phyloP scores from a whole-genome alignment of 1,140 invertebrate genomes.

The Drosophila nigromelanica region DNA sequence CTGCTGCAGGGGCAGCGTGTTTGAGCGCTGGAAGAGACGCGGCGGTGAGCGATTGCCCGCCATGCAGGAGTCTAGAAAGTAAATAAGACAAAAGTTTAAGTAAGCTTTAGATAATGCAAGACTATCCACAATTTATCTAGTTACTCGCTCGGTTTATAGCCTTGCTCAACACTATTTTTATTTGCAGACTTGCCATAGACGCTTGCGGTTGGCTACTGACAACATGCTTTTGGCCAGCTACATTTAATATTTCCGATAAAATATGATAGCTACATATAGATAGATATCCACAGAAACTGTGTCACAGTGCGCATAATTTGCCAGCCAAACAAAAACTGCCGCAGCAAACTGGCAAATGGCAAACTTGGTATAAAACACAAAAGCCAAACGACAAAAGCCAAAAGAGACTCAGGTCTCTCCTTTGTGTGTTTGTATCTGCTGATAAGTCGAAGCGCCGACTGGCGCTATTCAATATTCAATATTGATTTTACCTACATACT shows the following conservation, averaged over 20 bases:
- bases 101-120: background rate
- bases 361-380: conserved; percentile 10
- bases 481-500: conserved; percentile 65
- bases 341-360: background rate
- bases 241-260: conserved; percentile 32
- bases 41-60: conserved; percentile 73
- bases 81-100: background rate
- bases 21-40: conserved; percentile 63
- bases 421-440: conserved; percentile 19
- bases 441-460: conserved; percentile 56
- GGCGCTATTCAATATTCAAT: conserved; percentile 61
- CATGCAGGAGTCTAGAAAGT: conserved; percentile 72
- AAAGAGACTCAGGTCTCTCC: conserved; percentile 19
- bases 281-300: conserved; percentile 52
- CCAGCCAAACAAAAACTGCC: conserved; percentile 27
- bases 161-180: conserved; percentile 69
- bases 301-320: conserved; percentile 59
- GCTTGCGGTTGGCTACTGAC: conserved; percentile 43
- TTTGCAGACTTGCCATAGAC: conserved; percentile 74
- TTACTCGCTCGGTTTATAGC: conserved; percentile 49
- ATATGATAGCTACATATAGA: conserved; percentile 6
- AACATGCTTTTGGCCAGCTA: conserved; percentile 20
- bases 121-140: background rate
- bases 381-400: conserved; percentile 18
- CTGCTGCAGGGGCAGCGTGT: conserved; percentile 70